Percentiles rank a stretch among this genome's conserved stretches.
These are phyloP conservation scores for Chouioia cunea DNA, from an alignment of 2,888 invertebrate genomes.

Conservation along the genomic window DNA sequence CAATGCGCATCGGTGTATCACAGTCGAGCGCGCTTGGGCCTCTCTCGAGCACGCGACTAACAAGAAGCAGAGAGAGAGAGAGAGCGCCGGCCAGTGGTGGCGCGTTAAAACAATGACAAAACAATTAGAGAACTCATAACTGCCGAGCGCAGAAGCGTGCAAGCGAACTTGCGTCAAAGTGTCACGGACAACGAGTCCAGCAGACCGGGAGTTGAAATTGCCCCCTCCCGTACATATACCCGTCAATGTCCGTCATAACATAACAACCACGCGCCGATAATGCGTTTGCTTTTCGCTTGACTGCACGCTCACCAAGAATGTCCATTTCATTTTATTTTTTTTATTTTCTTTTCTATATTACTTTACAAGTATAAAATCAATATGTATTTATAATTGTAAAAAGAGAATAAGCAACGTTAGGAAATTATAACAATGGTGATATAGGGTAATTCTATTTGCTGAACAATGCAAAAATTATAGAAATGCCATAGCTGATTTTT, in stretches of 20 bases:
- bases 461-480: no score
- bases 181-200: constrained; percentile 65
- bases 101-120: constrained; percentile 64
- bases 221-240: constrained; percentile 38
- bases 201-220: constrained; percentile 65
- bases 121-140: constrained; percentile 69
- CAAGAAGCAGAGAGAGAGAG: constrained; percentile 20
- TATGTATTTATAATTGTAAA: no score
- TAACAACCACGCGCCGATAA: constrained; percentile 19
- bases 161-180: constrained; percentile 65
- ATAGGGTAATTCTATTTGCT: no score
- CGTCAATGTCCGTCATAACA: background rate
- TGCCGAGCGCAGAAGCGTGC: constrained; percentile 59
- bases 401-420: no score
- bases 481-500: no score
- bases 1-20: constrained; percentile 33
- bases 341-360: no score
- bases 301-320: background rate
- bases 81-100: no score
- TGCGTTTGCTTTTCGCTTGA: constrained; percentile 32
- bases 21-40: constrained; percentile 14
- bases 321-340: no score
- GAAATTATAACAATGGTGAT: no score
- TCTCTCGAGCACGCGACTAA: constrained; percentile 4
- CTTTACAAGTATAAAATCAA: no score